A percentile compares a stretch with the other conserved stretches of the same genome.
These are phyloP conservation scores for Tethya wilhelma DNA, from an alignment of 37 sponge, comb jelly and placozoan genomes.

Conservation along the genomic window DNA sequence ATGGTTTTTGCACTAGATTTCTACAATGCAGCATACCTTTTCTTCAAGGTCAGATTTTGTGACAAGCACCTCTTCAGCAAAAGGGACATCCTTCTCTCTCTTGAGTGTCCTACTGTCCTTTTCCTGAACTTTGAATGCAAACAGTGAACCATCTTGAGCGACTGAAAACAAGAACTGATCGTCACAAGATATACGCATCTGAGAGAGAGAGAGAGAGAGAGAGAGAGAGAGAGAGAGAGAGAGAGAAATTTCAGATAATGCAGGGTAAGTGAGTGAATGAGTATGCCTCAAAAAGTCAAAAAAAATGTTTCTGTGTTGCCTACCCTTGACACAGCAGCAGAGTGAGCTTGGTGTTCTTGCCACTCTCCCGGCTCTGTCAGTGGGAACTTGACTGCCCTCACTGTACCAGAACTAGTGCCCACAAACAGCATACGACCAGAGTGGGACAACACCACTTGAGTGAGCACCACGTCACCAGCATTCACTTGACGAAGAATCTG, in stretches of 20 bases:
- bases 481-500: constrained; percentile 77
- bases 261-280: too few relatives aligned
- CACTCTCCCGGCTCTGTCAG: constrained; percentile 86
- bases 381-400: constrained; percentile 92
- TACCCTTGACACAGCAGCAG: constrained; percentile 82
- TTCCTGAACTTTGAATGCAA: constrained; percentile 83
- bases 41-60: constrained; percentile 95
- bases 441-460: constrained; percentile 83
- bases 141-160: constrained; percentile 89
- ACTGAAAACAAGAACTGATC: constrained; percentile 91
- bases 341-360: constrained; percentile 89
- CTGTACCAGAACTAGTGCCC: constrained; percentile 81
- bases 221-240: background rate
- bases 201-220: background rate
- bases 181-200: constrained; percentile 91
- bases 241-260: too few relatives aligned
- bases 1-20: too few relatives aligned
- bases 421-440: constrained; percentile 95
- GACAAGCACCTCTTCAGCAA: constrained; percentile 94
- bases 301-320: constrained; percentile 6
- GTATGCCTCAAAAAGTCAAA: too few relatives aligned
- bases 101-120: constrained; percentile 89
- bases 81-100: constrained; percentile 84
- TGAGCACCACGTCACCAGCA: constrained; percentile 81
- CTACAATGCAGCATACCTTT: too few relatives aligned